A percentile compares a stretch with the other conserved stretches of the same genome.
Conservation (phyloP, 2,113 vertebrate genomes). For the Prochilodus magdalenae region DNA sequence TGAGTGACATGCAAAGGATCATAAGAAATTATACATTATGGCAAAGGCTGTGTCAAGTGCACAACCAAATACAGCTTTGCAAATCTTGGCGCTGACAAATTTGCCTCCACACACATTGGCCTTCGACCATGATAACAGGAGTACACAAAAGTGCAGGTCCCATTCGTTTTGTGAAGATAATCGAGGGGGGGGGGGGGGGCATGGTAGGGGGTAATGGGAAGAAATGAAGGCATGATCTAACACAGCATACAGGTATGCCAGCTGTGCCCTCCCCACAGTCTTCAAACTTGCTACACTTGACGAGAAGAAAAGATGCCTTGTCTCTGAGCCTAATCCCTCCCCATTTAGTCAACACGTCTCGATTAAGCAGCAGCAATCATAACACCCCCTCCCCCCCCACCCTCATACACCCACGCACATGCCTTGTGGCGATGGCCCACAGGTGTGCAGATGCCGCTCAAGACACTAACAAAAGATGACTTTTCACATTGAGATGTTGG, state of each 20-base stretch:
- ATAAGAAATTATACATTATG: no score
- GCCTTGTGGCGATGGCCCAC: constrained; percentile 53
- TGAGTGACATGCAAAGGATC: no score
- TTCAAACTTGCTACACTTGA: constrained; percentile 38
- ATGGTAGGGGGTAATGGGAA: not conserved
- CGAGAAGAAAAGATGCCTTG: constrained; percentile 78
- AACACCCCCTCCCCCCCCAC: constrained; percentile 49
- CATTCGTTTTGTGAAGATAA: no score
- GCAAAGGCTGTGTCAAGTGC: no score
- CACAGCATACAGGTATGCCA: constrained; percentile 70
- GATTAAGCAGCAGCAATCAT: constrained; percentile 66
- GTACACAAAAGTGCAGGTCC: no score
- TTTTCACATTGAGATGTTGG: constrained; percentile 44
- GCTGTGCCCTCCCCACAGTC: constrained; percentile 47
- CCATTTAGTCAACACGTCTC: constrained; percentile 75
- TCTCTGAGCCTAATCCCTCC: constrained; percentile 73
- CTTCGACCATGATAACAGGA: no score
- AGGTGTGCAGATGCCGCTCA: constrained; percentile 69
- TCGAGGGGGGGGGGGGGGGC: not conserved
- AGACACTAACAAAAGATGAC: constrained; percentile 45
- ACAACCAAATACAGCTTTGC: no score
- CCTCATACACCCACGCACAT: constrained; percentile 1
- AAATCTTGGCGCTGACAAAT: no score
- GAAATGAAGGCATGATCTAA: constrained; percentile 71
- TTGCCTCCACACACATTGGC: no score